Evolutionary conservation across 2,888 invertebrate genomes (phyloP), one percentile per base, ranked within the genome.

Genomic region (Adelphocoris suturalis): DNA sequence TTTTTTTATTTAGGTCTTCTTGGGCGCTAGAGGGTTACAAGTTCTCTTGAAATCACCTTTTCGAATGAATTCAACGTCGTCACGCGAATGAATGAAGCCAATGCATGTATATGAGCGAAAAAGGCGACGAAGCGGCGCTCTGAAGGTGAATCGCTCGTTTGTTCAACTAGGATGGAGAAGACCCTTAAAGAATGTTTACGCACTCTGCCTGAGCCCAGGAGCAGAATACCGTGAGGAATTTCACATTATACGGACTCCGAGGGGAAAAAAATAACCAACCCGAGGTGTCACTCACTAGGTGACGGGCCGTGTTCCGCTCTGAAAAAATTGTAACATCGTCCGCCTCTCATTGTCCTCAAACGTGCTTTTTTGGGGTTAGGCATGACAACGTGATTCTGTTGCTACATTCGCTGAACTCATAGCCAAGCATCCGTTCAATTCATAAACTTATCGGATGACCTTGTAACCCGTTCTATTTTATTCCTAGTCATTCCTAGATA

Each of bases 241-340:
- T 37, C 86, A 68, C 86, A 61, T 86, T 86, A 68, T 61, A 57
- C 61, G 37, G 28, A 57, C 61, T 28, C 5, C 9, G 14, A 16
- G 16, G 57, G 37, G 27, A 47, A 48, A 55, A 86, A 57, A 86
- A 86, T 28, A 0, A 14, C 19, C 7, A 37, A 2, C 37, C 9
- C 68, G n/a, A 46, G 57, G 47, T 68, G 86, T 75, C 86, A 46
- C 86, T 57, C 55, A 61, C 85, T 28, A n/a, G 68, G 86, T 68
- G 86, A 68, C 86, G 68, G 28, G 68, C 16, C 19, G 28, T 86
- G 75, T 86, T 86, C 16, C 86, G 86, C 86, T 86, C 86, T 75
- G 48, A 68, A 85, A 86, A 86, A 68, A 68, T 57, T 13, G 37
- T 37, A 57, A 52, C 37, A 55, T 61, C 55, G n/a, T 19, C 57